Conservation (phyloP, 2,113 vertebrate genomes). For the Notothenia rossii region DNA sequence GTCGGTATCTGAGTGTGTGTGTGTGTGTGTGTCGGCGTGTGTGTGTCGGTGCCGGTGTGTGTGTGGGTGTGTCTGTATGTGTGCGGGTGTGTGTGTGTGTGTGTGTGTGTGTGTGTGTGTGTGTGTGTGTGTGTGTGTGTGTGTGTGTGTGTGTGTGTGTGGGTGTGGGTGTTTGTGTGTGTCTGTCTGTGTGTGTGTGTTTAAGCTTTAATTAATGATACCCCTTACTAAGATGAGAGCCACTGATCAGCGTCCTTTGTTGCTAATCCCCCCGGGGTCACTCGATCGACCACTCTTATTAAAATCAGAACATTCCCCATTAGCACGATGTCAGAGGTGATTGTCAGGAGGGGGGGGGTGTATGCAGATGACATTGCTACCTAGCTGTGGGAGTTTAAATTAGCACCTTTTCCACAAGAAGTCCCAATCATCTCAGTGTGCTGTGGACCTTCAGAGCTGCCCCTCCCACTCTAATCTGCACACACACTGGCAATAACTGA, state of each 20-base stretch:
- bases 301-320: constrained; percentile 79
- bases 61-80: constrained; percentile 4
- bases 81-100: background rate
- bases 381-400: constrained; percentile 53
- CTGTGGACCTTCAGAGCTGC: constrained; percentile 50
- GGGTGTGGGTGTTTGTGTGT: background rate
- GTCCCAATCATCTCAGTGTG: constrained; percentile 37
- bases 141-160: background rate
- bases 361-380: background rate
- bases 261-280: constrained; percentile 64
- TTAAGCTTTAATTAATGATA: constrained; percentile 66
- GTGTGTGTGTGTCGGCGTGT: constrained; percentile 5
- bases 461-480: constrained; percentile 56
- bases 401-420: constrained; percentile 49
- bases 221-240: constrained; percentile 44
- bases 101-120: constrained; percentile 1
- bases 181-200: background rate
- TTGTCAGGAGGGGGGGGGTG: constrained; percentile 45
- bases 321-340: constrained; percentile 79
- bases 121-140: constrained; percentile 1
- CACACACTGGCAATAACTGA: constrained; percentile 26
- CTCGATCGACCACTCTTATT: constrained; percentile 77
- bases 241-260: constrained; percentile 67
- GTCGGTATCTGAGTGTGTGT: background rate
- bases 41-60: no score